Conservation (phyloP, 2,888 invertebrate genomes). For the Andrena fulva region DNA sequence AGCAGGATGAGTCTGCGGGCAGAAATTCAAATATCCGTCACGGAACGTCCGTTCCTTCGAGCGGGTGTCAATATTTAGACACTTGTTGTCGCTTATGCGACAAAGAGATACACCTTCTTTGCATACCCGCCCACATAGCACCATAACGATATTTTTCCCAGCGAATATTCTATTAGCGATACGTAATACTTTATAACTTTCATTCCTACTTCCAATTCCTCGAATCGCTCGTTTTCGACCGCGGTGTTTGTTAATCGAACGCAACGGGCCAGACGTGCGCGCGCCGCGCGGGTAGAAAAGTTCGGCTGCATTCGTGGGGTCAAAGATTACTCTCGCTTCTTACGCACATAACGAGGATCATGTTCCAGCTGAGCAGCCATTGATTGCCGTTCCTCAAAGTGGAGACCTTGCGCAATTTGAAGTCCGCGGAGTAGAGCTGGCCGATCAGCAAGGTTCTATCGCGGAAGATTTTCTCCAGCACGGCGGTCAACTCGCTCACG, state of each 20-base stretch:
- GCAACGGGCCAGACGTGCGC: too few species aligned
- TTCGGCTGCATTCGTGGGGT: too few species aligned
- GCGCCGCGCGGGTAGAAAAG: too few species aligned
- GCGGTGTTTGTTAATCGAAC: too few species aligned
- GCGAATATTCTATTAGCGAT: too few species aligned
- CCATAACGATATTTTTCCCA: too few species aligned
- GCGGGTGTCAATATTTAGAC: background rate
- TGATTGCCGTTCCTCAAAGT: constrained; percentile 76
- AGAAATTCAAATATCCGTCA: background rate
- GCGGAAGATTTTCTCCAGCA: constrained; percentile 79
- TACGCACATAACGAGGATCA: constrained; percentile 82
- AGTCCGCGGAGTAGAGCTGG: constrained; percentile 81
- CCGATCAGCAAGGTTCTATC: constrained; percentile 79
- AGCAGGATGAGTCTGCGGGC: constrained; percentile 72
- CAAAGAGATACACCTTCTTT: background rate
- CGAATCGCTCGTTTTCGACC: too few species aligned
- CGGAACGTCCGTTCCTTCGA: background rate
- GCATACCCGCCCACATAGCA: too few species aligned
- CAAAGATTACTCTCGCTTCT: background rate
- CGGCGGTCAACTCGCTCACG: constrained; percentile 78
- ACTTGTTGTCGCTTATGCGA: background rate
- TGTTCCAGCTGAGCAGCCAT: constrained; percentile 79
- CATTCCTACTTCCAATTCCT: too few species aligned
- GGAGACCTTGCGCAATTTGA: constrained; percentile 81
- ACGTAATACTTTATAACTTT: too few species aligned